Conservation (phyloP, 37 sponge, comb jelly and placozoan genomes). For the Halisarca cf. caerulea region DNA sequence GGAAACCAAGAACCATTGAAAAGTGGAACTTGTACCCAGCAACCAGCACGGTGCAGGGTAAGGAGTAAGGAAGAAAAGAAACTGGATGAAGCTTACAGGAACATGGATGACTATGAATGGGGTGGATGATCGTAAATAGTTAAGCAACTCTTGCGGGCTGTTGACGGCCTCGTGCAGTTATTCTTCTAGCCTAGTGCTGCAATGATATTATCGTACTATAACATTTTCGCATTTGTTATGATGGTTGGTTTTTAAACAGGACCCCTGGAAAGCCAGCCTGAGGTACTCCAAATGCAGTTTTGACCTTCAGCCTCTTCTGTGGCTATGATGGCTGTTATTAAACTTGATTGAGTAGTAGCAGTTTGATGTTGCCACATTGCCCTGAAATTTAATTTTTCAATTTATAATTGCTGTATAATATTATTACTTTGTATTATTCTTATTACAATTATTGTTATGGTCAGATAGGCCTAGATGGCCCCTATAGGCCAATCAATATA, state of each 20-base stretch:
- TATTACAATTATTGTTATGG: no score
- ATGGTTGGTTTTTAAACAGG: constrained; percentile 1
- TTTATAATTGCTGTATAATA: no score
- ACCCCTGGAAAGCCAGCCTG: neutral
- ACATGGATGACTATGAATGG: constrained; percentile 9
- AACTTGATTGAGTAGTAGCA: no score
- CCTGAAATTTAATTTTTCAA: no score
- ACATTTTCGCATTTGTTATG: constrained; percentile 6
- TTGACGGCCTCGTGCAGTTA: neutral
- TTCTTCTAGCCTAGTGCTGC: neutral
- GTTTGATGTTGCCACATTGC: no score
- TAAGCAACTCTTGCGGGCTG: neutral
- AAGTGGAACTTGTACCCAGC: neutral
- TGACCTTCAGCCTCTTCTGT: no score
- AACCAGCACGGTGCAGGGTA: neutral
- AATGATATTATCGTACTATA: no score
- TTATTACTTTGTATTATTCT: no score
- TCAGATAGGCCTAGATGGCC: neutral
- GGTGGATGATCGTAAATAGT: neutral
- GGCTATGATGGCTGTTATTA: no score
- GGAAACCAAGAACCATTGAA: neutral
- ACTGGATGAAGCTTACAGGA: neutral
- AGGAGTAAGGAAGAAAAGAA: neutral
- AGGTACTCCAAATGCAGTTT: neutral
- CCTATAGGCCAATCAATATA: neutral